Base-by-base conservation (phyloP, 2,888 invertebrate species). In the Apamea anceps region DNA sequence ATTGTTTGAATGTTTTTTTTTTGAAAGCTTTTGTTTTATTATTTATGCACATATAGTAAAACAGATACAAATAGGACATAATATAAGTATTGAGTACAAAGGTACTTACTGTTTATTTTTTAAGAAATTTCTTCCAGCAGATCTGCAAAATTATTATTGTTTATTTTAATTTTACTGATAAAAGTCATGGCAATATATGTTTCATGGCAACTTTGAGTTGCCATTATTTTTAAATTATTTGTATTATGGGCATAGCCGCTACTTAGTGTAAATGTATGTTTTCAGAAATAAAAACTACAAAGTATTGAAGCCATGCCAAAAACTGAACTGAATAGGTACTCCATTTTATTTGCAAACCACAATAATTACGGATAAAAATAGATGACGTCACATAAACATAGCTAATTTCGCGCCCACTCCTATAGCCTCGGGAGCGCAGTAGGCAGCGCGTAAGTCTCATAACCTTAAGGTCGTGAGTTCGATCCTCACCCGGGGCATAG, bases 371-470 rank as follows among this genome's bases (percentile, higher is more conserved):
- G 37, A 32, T 74, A 62, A 62, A 81, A 80, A 80, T 76, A 76
- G 21, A 70, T 77, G 57, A 82, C 68, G 68, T 70, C 60, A 70
- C 12, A 48, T 25, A 54, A 0, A 1, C 0, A 37, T 62, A 2
- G 13, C 32, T 21, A 75, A 79, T 79, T 85, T 85, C 51, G 63
- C 72, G 2, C 18, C 57, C n/a, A 3, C 21, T 85, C 13, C 1
- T 13, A 8, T n/a, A 62, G 98, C 98, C 98, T 98, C 98, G 98
- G 98, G 98, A 97, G 98, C 98, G 98, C 98, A 98, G 98, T 98
- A 98, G 98, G 98, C 97, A 98, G 98, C 98, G 98, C 98, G 98
- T 98, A 98, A 98, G 98, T 98, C 98, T 98, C 98, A 98, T 98
- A 98, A 98, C 98, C 98, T 98, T 98, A 98, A 98, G 98, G 98